Conservation (phyloP, 2,113 vertebrate genomes). For the Tragelaphus scriptus region DNA sequence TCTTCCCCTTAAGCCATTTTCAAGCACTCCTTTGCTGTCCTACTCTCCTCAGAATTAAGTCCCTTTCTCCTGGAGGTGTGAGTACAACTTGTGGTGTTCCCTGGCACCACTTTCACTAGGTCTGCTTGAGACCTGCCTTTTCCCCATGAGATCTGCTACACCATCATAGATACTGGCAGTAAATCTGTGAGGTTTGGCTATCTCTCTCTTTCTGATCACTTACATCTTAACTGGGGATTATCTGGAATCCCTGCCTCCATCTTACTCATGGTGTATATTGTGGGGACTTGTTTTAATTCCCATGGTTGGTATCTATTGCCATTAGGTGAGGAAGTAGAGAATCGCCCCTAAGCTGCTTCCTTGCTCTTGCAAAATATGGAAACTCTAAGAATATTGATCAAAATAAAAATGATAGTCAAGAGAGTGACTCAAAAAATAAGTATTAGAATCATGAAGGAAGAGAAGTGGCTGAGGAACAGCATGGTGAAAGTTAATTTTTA, state of each 20-base stretch:
- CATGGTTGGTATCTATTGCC: not conserved
- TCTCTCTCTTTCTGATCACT: not conserved
- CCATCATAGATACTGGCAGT: not conserved
- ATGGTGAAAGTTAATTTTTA: not conserved
- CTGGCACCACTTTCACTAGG: not conserved
- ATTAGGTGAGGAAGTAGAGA: not conserved
- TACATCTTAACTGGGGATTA: not conserved
- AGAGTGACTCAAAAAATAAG: not conserved
- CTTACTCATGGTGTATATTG: not conserved
- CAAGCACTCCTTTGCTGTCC: not conserved
- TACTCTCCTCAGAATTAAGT: not conserved
- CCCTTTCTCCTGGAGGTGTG: not conserved
- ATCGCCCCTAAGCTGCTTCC: not conserved
- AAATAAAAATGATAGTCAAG: not conserved
- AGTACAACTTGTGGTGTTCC: not conserved
- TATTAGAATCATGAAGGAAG: not conserved
- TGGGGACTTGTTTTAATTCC: not conserved
- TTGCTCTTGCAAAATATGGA: not conserved
- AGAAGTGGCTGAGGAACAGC: not conserved
- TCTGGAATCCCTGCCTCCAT: not conserved
- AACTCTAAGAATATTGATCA: not conserved
- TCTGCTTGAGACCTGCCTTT: not conserved
- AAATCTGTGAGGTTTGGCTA: not conserved
- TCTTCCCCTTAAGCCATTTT: not conserved
- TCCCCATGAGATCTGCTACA: not conserved